Evolutionary conservation across 1,140 invertebrate genomes (phyloP).

Genomic region (Hirudo medicinalis): DNA sequence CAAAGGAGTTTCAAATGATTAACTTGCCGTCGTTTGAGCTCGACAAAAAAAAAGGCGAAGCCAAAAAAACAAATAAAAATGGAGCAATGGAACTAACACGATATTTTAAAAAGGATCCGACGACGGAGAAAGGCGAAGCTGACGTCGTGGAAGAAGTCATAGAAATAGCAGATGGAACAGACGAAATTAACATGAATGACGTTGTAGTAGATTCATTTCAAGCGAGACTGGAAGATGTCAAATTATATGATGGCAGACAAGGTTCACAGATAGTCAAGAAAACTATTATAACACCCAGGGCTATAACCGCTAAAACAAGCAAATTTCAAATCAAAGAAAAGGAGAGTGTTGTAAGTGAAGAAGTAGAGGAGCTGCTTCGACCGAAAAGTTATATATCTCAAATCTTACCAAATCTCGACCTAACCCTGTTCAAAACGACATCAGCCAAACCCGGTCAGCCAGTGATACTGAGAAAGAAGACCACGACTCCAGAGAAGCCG

Average conservation of each 20-base stretch:
- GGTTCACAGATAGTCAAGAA: not conserved
- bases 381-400: no score
- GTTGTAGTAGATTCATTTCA: not conserved
- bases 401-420: no score
- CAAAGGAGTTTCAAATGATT: constrained; percentile 5
- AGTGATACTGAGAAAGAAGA: constrained; percentile 2
- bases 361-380: no score
- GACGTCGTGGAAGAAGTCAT: not conserved
- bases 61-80: not conserved
- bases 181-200: not conserved
- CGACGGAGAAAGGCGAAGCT: not conserved
- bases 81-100: not conserved
- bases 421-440: not conserved
- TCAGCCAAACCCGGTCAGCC: not conserved
- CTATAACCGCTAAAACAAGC: not conserved
- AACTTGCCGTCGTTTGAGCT: not conserved
- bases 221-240: not conserved
- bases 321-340: not conserved
- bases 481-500: not conserved
- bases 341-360: no score
- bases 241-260: no score
- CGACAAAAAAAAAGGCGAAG: not conserved
- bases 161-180: not conserved
- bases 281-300: not conserved
- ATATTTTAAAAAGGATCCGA: not conserved